Evolutionary conservation across 2,113 vertebrate genomes (phyloP).

Genomic region (Mesocricetus auratus): DNA sequence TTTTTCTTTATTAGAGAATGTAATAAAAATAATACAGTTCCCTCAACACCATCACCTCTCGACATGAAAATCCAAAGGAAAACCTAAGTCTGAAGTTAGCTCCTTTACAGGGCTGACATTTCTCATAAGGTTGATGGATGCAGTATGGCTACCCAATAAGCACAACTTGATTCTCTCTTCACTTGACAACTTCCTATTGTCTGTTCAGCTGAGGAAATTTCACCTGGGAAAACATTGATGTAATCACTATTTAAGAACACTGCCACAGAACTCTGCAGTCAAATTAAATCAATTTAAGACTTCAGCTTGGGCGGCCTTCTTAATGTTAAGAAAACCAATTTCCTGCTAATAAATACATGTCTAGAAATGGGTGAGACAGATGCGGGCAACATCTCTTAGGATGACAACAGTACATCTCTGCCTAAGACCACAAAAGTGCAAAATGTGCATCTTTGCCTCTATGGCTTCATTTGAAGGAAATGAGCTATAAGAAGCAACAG

Average conservation of each 20-base stretch:
- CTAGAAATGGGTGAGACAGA: not conserved
- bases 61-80: conserved; percentile 40
- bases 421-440: not conserved
- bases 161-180: not conserved
- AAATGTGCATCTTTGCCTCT: not conserved
- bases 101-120: not conserved
- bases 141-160: not conserved
- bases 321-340: not conserved
- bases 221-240: conserved; percentile 13
- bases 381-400: not conserved
- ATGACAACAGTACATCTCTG: not conserved
- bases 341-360: not conserved
- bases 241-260: not conserved
- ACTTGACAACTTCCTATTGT: not conserved
- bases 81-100: conserved; percentile 44
- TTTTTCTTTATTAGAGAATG: conserved; percentile 36
- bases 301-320: conserved; percentile 3
- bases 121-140: not conserved
- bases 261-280: not conserved
- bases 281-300: conserved; percentile 23
- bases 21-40: conserved; percentile 55
- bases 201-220: not conserved
- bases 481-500: not conserved
- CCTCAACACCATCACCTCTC: not conserved
- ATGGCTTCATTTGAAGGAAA: not conserved